phyloP scores from a whole-genome alignment of 1,140 invertebrate species.

The Philopotamus ludificatus region DNA sequence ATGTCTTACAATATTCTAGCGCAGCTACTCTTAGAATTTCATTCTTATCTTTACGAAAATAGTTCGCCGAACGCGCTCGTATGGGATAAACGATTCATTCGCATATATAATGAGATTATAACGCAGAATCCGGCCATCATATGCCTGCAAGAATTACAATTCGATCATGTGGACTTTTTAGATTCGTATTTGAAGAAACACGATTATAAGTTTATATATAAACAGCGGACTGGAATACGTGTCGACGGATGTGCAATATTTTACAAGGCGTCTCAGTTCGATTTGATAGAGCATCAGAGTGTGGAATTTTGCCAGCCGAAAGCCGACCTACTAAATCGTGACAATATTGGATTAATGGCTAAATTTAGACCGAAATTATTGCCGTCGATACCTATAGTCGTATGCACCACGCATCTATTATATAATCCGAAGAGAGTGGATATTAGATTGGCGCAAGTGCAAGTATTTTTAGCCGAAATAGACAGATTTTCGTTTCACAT shows the following conservation, averaged over 20 bases:
- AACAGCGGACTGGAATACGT: slow-evolving; percentile 67
- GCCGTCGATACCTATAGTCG: slow-evolving; percentile 60
- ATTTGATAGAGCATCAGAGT: slow-evolving; percentile 58
- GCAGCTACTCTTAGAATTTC: slow-evolving; percentile 74
- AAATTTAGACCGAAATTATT: slow-evolving; percentile 62
- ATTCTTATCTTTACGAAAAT: slow-evolving; percentile 71
- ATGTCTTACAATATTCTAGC: slow-evolving; percentile 88
- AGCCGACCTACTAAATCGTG: slow-evolving; percentile 68
- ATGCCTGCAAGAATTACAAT: slow-evolving; percentile 86
- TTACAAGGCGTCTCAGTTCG: slow-evolving; percentile 66
- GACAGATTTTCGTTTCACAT: slow-evolving; percentile 70
- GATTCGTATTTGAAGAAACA: slow-evolving; percentile 56
- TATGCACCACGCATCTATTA: slow-evolving; percentile 92
- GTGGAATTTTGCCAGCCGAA: slow-evolving; percentile 62
- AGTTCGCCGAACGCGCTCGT: slow-evolving; percentile 61
- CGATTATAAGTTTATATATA: slow-evolving; percentile 67
- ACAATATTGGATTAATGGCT: slow-evolving; percentile 84
- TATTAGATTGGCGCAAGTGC: slow-evolving; percentile 82
- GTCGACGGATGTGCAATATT: slow-evolving; percentile 87
- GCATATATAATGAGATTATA: slow-evolving; percentile 71
- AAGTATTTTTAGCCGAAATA: slow-evolving; percentile 78
- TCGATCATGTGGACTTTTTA: slow-evolving; percentile 67
- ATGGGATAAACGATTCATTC: slow-evolving; percentile 69
- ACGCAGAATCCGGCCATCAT: slow-evolving; percentile 74
- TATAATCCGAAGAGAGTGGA: slow-evolving; percentile 89